Evolutionary conservation across 2,797 vertebrate genomes (phyloP), one percentile per base, ranked within the genome.

Genomic region (Rousettus madagascariensis): DNA sequence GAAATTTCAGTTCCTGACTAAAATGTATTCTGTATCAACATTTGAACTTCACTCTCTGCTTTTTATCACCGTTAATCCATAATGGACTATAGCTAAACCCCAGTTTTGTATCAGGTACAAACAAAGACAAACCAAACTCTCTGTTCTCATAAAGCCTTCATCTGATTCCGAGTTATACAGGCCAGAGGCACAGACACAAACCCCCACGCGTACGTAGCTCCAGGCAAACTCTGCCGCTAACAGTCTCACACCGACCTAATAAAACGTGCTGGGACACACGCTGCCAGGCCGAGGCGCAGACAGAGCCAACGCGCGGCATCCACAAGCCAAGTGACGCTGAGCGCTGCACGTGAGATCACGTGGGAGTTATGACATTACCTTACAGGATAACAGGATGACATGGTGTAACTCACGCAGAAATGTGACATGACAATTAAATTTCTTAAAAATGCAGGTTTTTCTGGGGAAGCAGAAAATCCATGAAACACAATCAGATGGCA

Each of bases 61-160:
- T 95, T 95, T 95, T 66, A 86, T 57, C 95, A 86, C 4, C 55
- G 78, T 28, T 90, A 72, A 86, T 87, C 69, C 95, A 57, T 65
- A 96, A 77, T 8, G n/a, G 53, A 94, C 72, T n/a, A 33, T 0
- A 82, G 46, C 38, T 89, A 78, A 94, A 71, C 61, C 30, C 53
- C 41, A 69, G 77, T 61, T 95, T 85, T 88, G 22, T 68, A 92
- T 33, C 90, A 86, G 68, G 38, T 92, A 77, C 57, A 80, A 94
- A 97, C 0, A 2, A 94, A 96, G 46, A 95, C 26, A 71, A 83
- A 49, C 59, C 46, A 68, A 86, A 84, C 65, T 71, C 82, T 87
- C 30, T 74, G 51, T 83, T 85, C 87, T 92, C 93, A 74, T n/a
- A 83, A 86, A 77, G 30, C 36, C 74, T 96, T 95, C 43, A 66